Percentiles rank a stretch among this genome's conserved stretches.
Conservation (phyloP, 2,113 vertebrate species). For the Panthera tigris region DNA sequence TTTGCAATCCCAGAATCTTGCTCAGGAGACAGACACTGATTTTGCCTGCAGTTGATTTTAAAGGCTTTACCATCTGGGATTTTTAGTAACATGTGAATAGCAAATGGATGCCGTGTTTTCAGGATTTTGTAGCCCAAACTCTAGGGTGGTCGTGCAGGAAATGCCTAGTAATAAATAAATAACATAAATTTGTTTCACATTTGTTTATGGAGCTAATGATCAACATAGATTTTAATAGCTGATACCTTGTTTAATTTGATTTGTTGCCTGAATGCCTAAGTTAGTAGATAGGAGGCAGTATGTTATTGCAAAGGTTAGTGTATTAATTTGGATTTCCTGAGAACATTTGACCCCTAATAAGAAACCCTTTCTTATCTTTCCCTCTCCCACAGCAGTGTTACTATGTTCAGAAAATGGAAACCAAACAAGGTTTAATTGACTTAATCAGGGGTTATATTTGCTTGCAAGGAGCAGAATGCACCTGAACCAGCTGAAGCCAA, state of each 20-base stretch:
- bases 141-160: background rate
- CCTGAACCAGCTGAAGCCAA: background rate
- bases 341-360: background rate
- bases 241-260: slow-evolving; percentile 36
- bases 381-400: background rate
- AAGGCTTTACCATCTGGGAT: slow-evolving; percentile 43
- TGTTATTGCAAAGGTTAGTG: background rate
- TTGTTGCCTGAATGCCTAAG: background rate
- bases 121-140: slow-evolving; percentile 8
- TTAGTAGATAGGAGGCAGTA: background rate
- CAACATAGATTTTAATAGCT: slow-evolving; percentile 15
- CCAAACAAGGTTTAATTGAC: background rate
- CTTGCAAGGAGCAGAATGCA: background rate
- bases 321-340: slow-evolving; percentile 14
- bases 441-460: background rate
- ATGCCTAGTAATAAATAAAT: background rate
- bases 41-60: slow-evolving; percentile 2
- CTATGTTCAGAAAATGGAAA: background rate
- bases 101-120: background rate
- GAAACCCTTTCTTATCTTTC: background rate
- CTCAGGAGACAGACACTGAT: slow-evolving; percentile 55
- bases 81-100: slow-evolving; percentile 49
- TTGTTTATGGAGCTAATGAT: slow-evolving; percentile 23
- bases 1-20: slow-evolving; percentile 53
- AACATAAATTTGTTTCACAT: background rate